Base-by-base conservation (phyloP, 2,888 invertebrate genomes). In the Acronicta leporina region DNA sequence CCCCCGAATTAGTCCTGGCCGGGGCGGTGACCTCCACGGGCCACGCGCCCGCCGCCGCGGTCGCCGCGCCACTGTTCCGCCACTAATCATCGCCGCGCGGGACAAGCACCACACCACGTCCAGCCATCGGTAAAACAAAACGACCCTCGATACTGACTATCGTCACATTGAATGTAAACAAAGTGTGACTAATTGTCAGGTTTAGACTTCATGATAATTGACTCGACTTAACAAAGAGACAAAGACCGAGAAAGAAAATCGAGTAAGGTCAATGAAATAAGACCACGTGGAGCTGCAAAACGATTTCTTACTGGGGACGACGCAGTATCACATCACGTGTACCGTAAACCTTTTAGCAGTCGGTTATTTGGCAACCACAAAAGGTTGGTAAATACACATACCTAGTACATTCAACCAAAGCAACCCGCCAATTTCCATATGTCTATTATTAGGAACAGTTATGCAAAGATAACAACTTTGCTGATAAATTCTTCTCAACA, bases 1-100 rank as follows among this genome's bases (percentile, higher is more conserved):
- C 91, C 94, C 91, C 94, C 92, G 89, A 94, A 94, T 94, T 94
- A 94, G 93, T 94, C 92, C 92, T 92, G 93, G 89, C 89, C 88
- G 84, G 93, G 92, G 90, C 93, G 92, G 87, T 93, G 93, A 92
- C 93, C 94, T 86, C 88, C 76, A 78, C 80, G 52, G 49, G 70
- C 53, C 42, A 63, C 86, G 85, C 85, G 84, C 83, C 81, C 79
- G 79, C 83, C 81, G 73, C 77, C 73, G 60, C 20, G 20, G 20
- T 7, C 38, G 38, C 68, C 73, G 63, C 68, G 52, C 71, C 63
- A 70, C 73, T 63, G 56, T 71, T 74, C 68, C 76, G 73, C 76
- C 64, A 77, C 74, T 66, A 61, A 68, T 70, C 75, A 74, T 74
- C 72, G 72, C 63, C 41, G 47, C 38, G 49, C 61, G 51, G 52